These are phyloP conservation scores for Eolophus roseicapilla DNA, from an alignment of 2,113 vertebrate genomes.

Conservation along the genomic window DNA sequence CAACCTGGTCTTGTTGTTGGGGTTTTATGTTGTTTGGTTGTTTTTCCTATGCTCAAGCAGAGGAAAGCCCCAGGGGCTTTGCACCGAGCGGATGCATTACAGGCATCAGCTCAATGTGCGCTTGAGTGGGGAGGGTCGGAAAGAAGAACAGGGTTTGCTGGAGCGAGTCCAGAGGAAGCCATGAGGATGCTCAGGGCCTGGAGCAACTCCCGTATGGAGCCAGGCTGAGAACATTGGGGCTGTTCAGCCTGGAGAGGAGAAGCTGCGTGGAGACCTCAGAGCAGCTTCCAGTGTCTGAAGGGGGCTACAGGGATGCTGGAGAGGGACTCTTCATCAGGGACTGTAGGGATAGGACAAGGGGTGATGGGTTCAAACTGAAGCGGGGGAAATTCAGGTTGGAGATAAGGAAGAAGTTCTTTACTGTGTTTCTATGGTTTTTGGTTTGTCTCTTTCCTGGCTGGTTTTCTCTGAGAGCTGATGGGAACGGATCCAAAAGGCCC, in stretches of 20 bases:
- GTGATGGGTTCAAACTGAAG: neutral
- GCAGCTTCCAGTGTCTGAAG: neutral
- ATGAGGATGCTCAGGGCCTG: neutral
- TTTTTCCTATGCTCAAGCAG: neutral
- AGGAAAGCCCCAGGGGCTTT: neutral
- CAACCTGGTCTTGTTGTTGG: neutral
- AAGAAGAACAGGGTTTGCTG: neutral
- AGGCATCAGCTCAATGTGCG: neutral
- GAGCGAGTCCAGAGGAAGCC: neutral
- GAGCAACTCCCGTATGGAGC: neutral
- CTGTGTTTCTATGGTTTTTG: neutral
- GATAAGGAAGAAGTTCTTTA: neutral
- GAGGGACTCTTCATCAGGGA: neutral
- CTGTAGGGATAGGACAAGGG: neutral
- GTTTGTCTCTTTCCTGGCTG: neutral
- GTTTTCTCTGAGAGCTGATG: neutral
- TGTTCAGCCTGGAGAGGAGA: neutral
- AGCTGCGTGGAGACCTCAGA: neutral
- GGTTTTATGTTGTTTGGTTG: neutral
- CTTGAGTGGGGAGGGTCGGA: neutral
- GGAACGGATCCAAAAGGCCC: neutral
- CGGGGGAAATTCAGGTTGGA: neutral
- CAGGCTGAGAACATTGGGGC: neutral
- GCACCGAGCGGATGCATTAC: neutral
- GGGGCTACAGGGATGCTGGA: neutral